These are phyloP conservation scores for Styela plicata DNA, from an alignment of 23 tunicate species.

Conservation along the genomic window DNA sequence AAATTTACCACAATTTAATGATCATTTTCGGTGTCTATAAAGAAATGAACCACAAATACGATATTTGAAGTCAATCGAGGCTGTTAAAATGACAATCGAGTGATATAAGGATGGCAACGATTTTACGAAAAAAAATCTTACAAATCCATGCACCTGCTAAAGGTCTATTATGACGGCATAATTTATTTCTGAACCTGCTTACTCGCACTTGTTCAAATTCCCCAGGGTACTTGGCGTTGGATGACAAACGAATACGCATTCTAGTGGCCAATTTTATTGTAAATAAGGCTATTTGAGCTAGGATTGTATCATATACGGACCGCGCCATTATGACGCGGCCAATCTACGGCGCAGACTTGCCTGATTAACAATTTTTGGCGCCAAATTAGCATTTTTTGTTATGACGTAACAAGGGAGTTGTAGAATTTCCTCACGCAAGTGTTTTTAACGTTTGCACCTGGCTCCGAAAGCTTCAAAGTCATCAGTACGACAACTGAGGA, in stretches of 20 bases:
- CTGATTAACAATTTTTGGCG: neutral
- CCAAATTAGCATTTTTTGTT: neutral
- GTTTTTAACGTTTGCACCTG: neutral
- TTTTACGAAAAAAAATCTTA: too few relatives aligned
- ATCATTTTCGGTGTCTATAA: too few relatives aligned
- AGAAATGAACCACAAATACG: too few relatives aligned
- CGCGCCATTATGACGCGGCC: neutral
- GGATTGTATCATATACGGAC: neutral
- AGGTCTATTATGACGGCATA: neutral
- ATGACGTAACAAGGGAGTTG: neutral
- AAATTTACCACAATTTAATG: too few relatives aligned
- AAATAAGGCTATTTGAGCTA: too few relatives aligned
- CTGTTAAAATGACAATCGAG: too few relatives aligned
- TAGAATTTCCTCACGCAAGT: neutral
- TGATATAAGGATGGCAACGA: too few relatives aligned
- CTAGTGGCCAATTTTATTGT: neutral
- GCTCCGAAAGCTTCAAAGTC: neutral
- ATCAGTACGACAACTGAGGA: neutral
- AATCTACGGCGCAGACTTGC: neutral
- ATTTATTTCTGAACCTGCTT: neutral
- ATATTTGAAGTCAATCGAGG: too few relatives aligned
- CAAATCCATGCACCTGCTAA: neutral
- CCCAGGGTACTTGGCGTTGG: neutral
- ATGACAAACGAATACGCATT: neutral
- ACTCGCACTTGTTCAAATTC: neutral